Evolutionary conservation across 2,888 invertebrate genomes (phyloP), one percentile per base, ranked within the genome.

Genomic region (Philopedon plagiatum): DNA sequence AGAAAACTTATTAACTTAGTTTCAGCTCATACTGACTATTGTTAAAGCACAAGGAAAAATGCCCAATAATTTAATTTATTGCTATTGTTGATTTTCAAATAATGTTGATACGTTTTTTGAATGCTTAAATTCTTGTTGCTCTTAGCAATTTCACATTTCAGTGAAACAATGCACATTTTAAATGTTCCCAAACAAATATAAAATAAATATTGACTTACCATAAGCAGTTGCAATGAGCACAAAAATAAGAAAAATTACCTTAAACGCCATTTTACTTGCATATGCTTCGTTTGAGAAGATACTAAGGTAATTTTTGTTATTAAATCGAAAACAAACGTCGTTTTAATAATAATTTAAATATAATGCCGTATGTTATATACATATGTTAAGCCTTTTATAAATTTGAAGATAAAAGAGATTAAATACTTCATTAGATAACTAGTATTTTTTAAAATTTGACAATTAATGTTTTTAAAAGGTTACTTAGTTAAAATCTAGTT

Each of bases 171-270:
- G n/a, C n/a, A n/a, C n/a, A n/a, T n/a, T n/a, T n/a, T n/a, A 9
- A 21, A 44, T 61, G 21, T 37, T 21, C 23, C 32, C 11, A 34
- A 34, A 34, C 34, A 39, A 39, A 39, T 39, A 39, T 1, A 44
- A 18, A 19, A 44, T 44, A 19, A 44, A 44, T 34, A 21, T 57
- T 34, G n/a, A 41, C 60, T 41, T 15, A 60, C 60, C 60, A 21
- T 8, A 23, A 9, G 9, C 41, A 39, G 41, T 26, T 15, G 23
- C 9, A 23, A 41, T 0, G 3, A 41, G 41, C 18, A 39, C 60
- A 4, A 60, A n/a, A 5, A 54, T 1, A 1, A 60, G 23, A 13
- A 23, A 41, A 60, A 41, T 15, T 1, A 41, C 13, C 21, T 1
- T n/a, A 5, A 60, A 5, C 26, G 41, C 60, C 39, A 41, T 60